Evolutionary conservation across 2,113 vertebrate genomes (phyloP).

Genomic region (Equus przewalskii): DNA sequence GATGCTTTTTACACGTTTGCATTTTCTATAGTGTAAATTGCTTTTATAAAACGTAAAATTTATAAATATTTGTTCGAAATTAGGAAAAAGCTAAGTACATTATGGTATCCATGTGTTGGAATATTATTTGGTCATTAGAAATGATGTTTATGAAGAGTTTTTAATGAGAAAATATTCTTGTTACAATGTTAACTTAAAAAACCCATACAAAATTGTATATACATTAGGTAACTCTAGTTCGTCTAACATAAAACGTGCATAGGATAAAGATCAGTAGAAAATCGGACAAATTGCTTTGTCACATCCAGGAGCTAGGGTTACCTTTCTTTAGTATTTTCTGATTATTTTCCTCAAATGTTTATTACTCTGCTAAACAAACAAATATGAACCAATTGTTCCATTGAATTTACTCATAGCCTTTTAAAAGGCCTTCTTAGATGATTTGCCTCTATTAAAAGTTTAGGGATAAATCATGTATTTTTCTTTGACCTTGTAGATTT

Average conservation of each 20-base stretch:
- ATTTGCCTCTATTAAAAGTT: background rate
- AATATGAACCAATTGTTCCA: background rate
- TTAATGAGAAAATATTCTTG: conserved; percentile 1
- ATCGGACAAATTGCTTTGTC: background rate
- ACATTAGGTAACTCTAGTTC: background rate
- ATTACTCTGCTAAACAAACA: background rate
- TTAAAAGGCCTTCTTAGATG: background rate
- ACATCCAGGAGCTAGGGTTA: background rate
- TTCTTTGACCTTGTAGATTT: background rate
- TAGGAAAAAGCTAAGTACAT: background rate
- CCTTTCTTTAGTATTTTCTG: background rate
- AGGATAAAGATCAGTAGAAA: background rate
- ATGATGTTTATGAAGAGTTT: background rate
- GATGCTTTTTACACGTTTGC: background rate
- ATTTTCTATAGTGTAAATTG: background rate
- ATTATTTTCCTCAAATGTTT: background rate
- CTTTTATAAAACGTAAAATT: conserved; percentile 13
- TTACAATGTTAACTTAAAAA: conserved; percentile 10
- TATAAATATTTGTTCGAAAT: background rate
- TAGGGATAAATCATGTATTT: background rate
- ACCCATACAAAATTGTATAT: background rate
- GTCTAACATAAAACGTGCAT: background rate
- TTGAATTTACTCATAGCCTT: background rate
- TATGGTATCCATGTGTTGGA: background rate
- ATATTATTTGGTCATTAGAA: background rate